Percentiles rank a stretch among this genome's conserved stretches.
These are phyloP conservation scores for Corvus cornix DNA, from an alignment of 2,113 vertebrate species.

Conservation along the genomic window DNA sequence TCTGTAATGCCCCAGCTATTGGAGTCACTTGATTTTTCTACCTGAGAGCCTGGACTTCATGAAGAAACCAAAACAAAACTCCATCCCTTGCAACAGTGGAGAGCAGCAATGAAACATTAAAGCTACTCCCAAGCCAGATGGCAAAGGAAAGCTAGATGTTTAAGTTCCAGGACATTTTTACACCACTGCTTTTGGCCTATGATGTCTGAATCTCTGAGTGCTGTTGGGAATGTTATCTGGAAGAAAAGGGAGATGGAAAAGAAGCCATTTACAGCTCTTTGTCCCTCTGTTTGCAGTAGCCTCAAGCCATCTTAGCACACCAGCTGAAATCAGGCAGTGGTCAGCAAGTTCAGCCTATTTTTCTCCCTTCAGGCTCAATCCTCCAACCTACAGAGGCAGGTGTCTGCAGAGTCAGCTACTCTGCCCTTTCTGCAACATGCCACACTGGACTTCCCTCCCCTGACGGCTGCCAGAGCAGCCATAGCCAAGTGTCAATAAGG, in stretches of 20 bases:
- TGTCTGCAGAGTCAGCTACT: background rate
- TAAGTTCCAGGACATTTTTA: background rate
- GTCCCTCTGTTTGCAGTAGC: background rate
- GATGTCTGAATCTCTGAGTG: background rate
- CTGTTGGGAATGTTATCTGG: background rate
- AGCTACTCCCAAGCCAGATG: background rate
- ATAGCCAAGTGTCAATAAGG: background rate
- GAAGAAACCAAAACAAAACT: background rate
- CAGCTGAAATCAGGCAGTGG: background rate
- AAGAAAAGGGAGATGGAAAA: background rate
- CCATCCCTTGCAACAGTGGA: background rate
- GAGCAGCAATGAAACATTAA: background rate
- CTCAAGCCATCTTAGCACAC: background rate
- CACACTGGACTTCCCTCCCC: background rate
- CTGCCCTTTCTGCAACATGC: fast-evolving
- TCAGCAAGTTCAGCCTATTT: background rate
- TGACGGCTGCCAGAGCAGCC: background rate
- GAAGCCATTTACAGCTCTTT: background rate
- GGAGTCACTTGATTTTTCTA: background rate
- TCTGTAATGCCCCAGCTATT: background rate
- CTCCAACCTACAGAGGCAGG: background rate
- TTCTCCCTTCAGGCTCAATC: background rate
- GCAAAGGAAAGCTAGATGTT: background rate
- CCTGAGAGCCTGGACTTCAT: background rate
- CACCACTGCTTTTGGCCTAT: background rate